Evolutionary conservation across 2,888 invertebrate species (phyloP).

Genomic region (Dolichopus griseipennis): DNA sequence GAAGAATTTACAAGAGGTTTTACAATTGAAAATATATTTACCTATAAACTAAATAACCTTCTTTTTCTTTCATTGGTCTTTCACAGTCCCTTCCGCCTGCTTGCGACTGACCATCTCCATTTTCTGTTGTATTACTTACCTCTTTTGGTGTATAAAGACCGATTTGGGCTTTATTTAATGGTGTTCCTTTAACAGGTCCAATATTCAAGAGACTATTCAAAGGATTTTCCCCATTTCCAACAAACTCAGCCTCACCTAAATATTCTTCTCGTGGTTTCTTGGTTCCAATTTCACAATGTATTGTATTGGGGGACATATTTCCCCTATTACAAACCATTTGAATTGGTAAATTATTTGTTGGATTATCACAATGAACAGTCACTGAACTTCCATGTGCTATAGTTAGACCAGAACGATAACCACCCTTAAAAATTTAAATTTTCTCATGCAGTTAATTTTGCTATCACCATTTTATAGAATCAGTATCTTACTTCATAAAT

Average conservation of each 20-base stretch:
- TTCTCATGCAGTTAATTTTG: neutral
- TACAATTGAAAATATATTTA: slow-evolving; percentile 23
- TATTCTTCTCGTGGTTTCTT: slow-evolving; percentile 38
- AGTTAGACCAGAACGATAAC: slow-evolving; percentile 69
- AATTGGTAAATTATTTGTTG: slow-evolving; percentile 45
- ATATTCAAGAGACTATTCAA: slow-evolving; percentile 20
- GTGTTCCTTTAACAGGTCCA: slow-evolving; percentile 12
- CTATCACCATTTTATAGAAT: neutral
- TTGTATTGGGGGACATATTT: slow-evolving; percentile 33
- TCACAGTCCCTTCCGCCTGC: slow-evolving; percentile 35
- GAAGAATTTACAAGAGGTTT: neutral
- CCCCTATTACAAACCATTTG: slow-evolving; percentile 41
- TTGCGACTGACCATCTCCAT: slow-evolving; percentile 29
- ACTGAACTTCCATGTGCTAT: slow-evolving; percentile 75
- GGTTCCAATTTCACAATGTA: slow-evolving; percentile 38
- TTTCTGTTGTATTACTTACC: slow-evolving; percentile 10
- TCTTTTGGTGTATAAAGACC: neutral
- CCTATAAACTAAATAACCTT: slow-evolving; percentile 66
- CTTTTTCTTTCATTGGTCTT: slow-evolving; percentile 49
- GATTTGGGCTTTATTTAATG: slow-evolving; percentile 12
- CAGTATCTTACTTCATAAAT: slow-evolving; percentile 34
- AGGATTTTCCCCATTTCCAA: slow-evolving; percentile 22
- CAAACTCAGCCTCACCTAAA: slow-evolving; percentile 24
- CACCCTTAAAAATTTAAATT: slow-evolving; percentile 46
- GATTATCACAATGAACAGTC: slow-evolving; percentile 58